Evolutionary conservation across 2,797 vertebrate species (phyloP), one percentile per base, ranked within the genome.

Genomic region (Trachops cirrhosus): DNA sequence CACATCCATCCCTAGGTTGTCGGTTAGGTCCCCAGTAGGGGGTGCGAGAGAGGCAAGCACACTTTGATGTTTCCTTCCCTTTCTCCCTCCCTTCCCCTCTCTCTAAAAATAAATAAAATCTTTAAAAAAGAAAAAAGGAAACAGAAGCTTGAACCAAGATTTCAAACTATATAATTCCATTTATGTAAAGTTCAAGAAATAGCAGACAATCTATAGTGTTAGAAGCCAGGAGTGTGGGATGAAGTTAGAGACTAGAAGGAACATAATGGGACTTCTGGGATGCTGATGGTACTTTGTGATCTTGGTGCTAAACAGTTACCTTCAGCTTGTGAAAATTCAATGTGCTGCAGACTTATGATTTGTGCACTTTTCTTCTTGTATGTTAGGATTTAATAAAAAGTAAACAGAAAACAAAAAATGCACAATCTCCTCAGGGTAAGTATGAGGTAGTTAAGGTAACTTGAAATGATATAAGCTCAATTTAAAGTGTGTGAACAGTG

Each of bases 391-490:
- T 2, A 54, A 88, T 48, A 52, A 70, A 75, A 90, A 62, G 32
- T 44, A 54, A 84, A 68, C 59, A 57, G 6, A 57, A 50, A 59
- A 74, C 24, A 62, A 70, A 5, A 48, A 83, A 57, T 50, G 12
- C 22, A 68, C 32, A 83, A 41, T 93, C 44, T n/a, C 52, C 34
- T 74, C 6, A 64, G 14, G 50, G 24, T 59, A 21, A 78, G 26
- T 84, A 44, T 75, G 22, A 29, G 1, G 2, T 57, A 6, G 2
- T 41, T 82, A 96, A 54, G 10, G 82, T 48, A 79, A 94, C 89
- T 97, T 95, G 91, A 97, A 89, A 64, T 39, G 0, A 79, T 97
- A 96, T 85, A 96, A 98, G 54, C n/a, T 97, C 93, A 96, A 93
- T 95, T 97, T 97, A 94, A 95, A 89, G 26, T 89, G 71, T 73